Evolutionary conservation across 2,797 vertebrate genomes (phyloP).

Genomic region (Characodon lateralis): DNA sequence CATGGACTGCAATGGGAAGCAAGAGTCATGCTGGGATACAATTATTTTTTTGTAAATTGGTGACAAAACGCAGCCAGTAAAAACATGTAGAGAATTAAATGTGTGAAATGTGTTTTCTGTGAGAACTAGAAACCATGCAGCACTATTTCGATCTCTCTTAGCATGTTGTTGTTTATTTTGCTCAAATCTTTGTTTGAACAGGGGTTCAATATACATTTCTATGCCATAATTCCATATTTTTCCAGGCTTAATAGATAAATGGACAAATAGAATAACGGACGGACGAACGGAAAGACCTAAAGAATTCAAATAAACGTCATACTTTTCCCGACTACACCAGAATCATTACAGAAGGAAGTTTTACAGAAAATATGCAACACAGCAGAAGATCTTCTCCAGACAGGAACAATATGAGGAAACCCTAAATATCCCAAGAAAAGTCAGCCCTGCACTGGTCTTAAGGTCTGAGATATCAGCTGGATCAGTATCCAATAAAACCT

Average conservation of each 20-base stretch:
- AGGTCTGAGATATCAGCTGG: slow-evolving; percentile 43
- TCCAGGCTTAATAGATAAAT: background rate
- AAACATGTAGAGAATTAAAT: background rate
- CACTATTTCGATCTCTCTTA: background rate
- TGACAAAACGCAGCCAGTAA: background rate
- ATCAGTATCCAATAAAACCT: slow-evolving; percentile 60
- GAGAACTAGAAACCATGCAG: background rate
- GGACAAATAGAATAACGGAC: background rate
- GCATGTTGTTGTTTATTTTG: background rate
- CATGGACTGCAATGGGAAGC: slow-evolving; percentile 39
- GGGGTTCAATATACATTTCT: background rate
- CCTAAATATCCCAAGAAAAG: slow-evolving; percentile 30
- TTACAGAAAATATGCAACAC: background rate
- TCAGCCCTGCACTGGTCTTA: slow-evolving; percentile 25
- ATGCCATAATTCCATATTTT: background rate
- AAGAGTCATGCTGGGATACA: slow-evolving; percentile 21
- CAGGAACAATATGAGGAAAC: slow-evolving; percentile 1
- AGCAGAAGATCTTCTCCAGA: background rate
- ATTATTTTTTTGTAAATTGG: slow-evolving; percentile 23
- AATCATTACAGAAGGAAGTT: too few relatives aligned
- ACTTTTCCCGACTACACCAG: too few relatives aligned
- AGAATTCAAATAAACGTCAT: too few relatives aligned
- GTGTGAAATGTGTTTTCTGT: background rate
- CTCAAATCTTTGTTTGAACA: background rate
- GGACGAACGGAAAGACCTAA: background rate